phyloP scores from a whole-genome alignment of 1,140 invertebrate species.

The Caerostris extrusa region DNA sequence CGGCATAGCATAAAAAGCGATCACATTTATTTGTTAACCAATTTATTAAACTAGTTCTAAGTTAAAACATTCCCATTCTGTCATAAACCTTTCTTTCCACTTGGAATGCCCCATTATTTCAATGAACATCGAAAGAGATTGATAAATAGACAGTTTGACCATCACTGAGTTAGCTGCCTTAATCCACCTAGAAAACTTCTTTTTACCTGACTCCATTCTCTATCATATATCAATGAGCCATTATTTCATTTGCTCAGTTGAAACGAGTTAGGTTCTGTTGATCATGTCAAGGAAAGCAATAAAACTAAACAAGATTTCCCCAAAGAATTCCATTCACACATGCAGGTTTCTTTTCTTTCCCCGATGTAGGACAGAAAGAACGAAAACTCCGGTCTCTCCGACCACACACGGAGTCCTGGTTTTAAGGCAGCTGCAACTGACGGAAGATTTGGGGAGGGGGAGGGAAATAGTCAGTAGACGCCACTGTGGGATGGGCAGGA shows the following conservation, averaged over 20 bases:
- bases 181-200: no score
- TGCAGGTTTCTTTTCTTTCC: constrained; percentile 4
- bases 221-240: background rate
- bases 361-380: constrained; percentile 52
- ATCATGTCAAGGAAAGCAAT: background rate
- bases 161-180: no score
- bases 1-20: no score
- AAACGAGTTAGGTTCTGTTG: background rate
- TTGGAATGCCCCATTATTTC: no score
- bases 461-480: constrained; percentile 32
- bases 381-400: constrained; percentile 19
- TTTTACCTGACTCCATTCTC: no score
- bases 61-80: no score
- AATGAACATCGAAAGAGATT: background rate
- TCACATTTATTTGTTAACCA: no score
- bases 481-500: constrained; percentile 74
- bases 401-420: constrained; percentile 64
- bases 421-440: constrained; percentile 47
- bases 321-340: constrained; percentile 6
- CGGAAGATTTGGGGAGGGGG: background rate
- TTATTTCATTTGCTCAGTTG: background rate
- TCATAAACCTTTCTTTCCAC: no score
- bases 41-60: no score
- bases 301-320: background rate
- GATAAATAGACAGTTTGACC: background rate